Evolutionary conservation across 2,113 vertebrate species (phyloP).

Genomic region (Varanus salvator): DNA sequence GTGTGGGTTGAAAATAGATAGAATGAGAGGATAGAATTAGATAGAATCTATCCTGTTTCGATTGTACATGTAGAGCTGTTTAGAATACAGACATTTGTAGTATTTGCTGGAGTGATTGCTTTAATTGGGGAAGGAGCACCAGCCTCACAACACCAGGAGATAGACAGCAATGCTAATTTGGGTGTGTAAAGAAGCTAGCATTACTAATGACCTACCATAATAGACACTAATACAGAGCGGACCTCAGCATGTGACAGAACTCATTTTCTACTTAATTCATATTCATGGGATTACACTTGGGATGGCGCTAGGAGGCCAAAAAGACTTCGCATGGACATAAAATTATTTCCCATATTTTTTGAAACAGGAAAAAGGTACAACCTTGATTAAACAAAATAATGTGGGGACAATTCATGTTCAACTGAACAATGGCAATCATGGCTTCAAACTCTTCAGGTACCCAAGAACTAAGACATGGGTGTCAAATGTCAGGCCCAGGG

Average conservation of each 20-base stretch:
- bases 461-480: neutral
- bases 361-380: neutral
- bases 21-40: too few relatives aligned
- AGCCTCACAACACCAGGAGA: neutral
- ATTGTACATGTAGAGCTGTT: too few relatives aligned
- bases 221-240: neutral
- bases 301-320: neutral
- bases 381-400: neutral
- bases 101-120: too few relatives aligned
- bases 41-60: too few relatives aligned
- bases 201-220: neutral
- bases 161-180: neutral
- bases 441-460: neutral
- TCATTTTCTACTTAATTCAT: neutral
- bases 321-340: neutral
- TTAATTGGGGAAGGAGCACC: too few relatives aligned
- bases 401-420: neutral
- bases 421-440: neutral
- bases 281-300: neutral
- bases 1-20: too few relatives aligned
- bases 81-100: too few relatives aligned
- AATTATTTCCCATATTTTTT: neutral
- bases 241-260: neutral
- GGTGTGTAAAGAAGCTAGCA: neutral
- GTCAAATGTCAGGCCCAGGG: too few relatives aligned